Evolutionary conservation across 2,113 vertebrate genomes (phyloP), one percentile per base, ranked within the genome.

Genomic region (Oreocharis arfaki): DNA sequence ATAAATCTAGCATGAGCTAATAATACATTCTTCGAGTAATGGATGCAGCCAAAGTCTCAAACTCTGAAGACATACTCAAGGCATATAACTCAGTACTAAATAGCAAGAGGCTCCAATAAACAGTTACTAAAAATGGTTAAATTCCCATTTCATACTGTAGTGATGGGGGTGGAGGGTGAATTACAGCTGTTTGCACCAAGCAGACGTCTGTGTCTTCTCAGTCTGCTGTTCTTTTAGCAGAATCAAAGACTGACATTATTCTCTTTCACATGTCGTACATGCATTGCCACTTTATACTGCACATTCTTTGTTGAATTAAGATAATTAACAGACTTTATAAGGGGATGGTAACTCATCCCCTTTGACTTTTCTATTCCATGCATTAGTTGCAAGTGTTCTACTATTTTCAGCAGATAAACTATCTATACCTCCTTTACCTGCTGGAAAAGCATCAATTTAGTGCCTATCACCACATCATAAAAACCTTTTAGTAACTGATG

Each of bases 181-280:
- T 85, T 82, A 49, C 10, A 42, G 59, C 63, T 91, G 49, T 41
- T 93, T 15, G 15, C 35, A 88, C 57, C 55, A 94, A 67, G 80
- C 24, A 89, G 84, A 76, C 85, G 93, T 95, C 81, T 94, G 73
- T 20, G 37, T 85, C 84, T 90, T 49, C 90, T 88, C 81, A 90
- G 39, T 39, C 64, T 70, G 69, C 89, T 68, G 18, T 23, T 82
- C 77, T 85, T 82, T 65, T 10, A 93, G 57, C 67, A 60, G 64
- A 91, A 78, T 71, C 70, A 93, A 93, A 94, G 92, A 83, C 64
- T 32, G 61, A 32, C 32, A 57, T 95, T 74, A 71, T 93, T 84
- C 60, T 85, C 79, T 81, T 67, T 32, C 73, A 80, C 28, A 83
- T 28, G 19, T 32, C 87, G 65, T 65, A 71, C 52, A 68, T 15